phyloP scores from a whole-genome alignment of 2,113 vertebrate genomes.

The Grantiella picta region DNA sequence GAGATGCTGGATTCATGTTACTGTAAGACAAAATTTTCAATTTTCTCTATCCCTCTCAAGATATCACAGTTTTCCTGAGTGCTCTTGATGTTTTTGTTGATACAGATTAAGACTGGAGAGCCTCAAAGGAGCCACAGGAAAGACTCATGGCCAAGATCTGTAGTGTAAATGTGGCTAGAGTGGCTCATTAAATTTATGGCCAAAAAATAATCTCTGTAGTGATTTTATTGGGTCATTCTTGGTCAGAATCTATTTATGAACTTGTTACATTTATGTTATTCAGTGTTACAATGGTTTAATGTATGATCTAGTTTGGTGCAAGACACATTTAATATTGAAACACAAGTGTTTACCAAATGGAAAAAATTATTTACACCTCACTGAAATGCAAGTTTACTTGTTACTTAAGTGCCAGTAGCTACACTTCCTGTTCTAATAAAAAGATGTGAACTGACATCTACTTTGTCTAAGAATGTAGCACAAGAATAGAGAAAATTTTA shows the following conservation, averaged over 20 bases:
- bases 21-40: neutral
- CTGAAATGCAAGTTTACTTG: neutral
- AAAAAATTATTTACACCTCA: fast-evolving
- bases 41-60: neutral
- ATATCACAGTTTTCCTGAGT: neutral
- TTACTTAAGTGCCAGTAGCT: neutral
- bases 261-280: neutral
- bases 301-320: neutral
- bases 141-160: neutral
- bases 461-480: neutral
- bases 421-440: neutral
- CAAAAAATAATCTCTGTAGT: neutral
- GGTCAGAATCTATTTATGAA: neutral
- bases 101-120: neutral
- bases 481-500: neutral
- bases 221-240: neutral
- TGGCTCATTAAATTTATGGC: neutral
- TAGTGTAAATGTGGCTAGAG: neutral
- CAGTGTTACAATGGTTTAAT: neutral
- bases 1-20: neutral
- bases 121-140: neutral
- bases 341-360: neutral
- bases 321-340: neutral
- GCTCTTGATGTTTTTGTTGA: neutral
- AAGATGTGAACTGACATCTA: neutral